phyloP scores from a whole-genome alignment of 1,140 invertebrate species.

The Drosophila bipectinata region DNA sequence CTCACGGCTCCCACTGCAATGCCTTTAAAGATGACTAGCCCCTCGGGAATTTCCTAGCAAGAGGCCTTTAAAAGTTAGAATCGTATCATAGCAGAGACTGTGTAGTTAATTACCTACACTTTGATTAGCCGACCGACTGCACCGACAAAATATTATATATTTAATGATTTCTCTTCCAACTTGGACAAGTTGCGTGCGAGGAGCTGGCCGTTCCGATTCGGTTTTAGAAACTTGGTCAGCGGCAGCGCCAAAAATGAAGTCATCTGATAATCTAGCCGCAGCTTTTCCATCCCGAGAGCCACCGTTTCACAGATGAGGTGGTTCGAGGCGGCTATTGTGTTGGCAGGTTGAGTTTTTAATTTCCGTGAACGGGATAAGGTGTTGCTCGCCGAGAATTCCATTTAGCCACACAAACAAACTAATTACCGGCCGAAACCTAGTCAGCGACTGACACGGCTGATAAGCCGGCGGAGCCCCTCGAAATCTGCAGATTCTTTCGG shows the following conservation, averaged over 20 bases:
- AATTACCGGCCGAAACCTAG: conserved; percentile 21
- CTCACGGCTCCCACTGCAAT: background rate
- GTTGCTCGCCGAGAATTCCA: conserved; percentile 13
- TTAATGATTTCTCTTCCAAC: conserved; percentile 18
- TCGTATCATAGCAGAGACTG: background rate
- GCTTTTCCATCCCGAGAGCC: conserved; percentile 11
- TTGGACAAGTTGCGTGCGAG: background rate
- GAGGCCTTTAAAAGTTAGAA: background rate
- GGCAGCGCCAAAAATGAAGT: conserved; percentile 5
- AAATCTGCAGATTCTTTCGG: background rate
- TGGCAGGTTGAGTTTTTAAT: conserved; percentile 23
- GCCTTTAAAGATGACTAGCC: background rate
- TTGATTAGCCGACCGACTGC: conserved; percentile 1
- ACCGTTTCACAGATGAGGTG: background rate
- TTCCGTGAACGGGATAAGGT: conserved; percentile 31
- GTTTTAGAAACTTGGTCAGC: conserved; percentile 1
- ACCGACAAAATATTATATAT: background rate
- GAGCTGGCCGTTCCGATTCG: background rate
- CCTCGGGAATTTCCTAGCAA: background rate
- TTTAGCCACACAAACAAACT: conserved; percentile 27
- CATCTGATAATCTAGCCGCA: conserved; percentile 18
- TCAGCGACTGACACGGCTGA: background rate
- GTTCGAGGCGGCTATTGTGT: conserved; percentile 3
- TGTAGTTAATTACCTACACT: background rate
- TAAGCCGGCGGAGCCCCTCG: background rate